phyloP scores from a whole-genome alignment of 1,140 invertebrate genomes.

The Archivesica marissinica region DNA sequence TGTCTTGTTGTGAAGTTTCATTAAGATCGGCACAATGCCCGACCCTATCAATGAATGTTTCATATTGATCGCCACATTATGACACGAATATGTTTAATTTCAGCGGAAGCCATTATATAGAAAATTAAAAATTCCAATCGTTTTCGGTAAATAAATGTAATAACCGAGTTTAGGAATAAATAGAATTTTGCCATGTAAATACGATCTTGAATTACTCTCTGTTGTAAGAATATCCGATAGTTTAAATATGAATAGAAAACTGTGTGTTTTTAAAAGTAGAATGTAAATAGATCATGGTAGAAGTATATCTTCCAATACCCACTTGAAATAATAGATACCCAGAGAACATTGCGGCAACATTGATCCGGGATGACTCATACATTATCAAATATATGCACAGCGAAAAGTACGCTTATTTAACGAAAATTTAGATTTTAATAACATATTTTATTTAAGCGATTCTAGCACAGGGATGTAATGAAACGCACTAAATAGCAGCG shows the following conservation, averaged over 20 bases:
- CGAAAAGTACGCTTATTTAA: too few species aligned
- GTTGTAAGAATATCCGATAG: constrained; percentile 25
- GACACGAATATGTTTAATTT: constrained; percentile 52
- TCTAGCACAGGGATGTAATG: too few species aligned
- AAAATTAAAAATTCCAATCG: constrained; percentile 48
- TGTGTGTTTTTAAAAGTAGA: constrained; percentile 48
- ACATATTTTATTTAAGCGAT: too few species aligned
- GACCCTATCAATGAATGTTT: constrained; percentile 27
- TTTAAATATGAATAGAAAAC: constrained; percentile 41
- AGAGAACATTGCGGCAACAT: background rate
- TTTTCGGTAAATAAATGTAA: constrained; percentile 51
- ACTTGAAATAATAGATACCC: constrained; percentile 46
- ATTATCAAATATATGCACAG: too few species aligned
- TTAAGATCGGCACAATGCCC: constrained; percentile 38
- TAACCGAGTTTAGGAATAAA: constrained; percentile 49
- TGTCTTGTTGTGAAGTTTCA: constrained; percentile 55
- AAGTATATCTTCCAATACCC: constrained; percentile 38
- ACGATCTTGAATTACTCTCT: constrained; percentile 11
- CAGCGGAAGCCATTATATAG: constrained; percentile 38
- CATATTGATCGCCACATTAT: constrained; percentile 24
- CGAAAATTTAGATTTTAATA: too few species aligned
- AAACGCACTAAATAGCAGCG: too few species aligned
- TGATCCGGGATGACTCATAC: background rate
- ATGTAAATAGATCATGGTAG: constrained; percentile 57
- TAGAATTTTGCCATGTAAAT: constrained; percentile 13